Evolutionary conservation across 2,888 invertebrate species (phyloP).

Genomic region (Drosophila maculinotata): DNA sequence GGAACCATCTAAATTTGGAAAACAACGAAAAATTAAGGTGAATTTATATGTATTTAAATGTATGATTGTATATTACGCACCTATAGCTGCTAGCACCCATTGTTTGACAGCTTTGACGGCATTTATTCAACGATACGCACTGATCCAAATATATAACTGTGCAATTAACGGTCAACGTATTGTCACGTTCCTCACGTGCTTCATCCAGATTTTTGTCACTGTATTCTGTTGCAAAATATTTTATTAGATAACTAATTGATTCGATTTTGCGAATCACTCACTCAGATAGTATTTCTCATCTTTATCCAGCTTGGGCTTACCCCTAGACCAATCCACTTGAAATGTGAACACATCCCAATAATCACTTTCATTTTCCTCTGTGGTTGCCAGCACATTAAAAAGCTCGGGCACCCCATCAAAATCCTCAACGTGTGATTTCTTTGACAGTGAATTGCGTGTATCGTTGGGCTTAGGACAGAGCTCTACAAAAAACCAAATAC

Average conservation of each 20-base stretch:
- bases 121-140: conserved; percentile 95
- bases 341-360: conserved; percentile 95
- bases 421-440: conserved; percentile 94
- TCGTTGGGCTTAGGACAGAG: conserved; percentile 95
- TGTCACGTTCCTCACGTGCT: conserved; percentile 82
- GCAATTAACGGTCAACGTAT: conserved; percentile 91
- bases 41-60: not conserved
- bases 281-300: conserved; percentile 90
- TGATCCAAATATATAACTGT: conserved; percentile 96
- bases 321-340: conserved; percentile 87
- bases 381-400: conserved; percentile 91
- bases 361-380: conserved; percentile 87
- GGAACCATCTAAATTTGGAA: conserved; percentile 89
- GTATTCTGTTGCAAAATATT: conserved; percentile 86
- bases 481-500: conserved; percentile 88
- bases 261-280: conserved; percentile 84
- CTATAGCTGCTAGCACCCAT: conserved; percentile 85
- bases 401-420: conserved; percentile 93
- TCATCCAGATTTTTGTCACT: conserved; percentile 88
- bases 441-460: conserved; percentile 90
- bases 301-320: conserved; percentile 88
- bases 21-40: not conserved
- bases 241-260: not conserved
- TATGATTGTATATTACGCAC: conserved; percentile 47
- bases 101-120: conserved; percentile 90